A percentile compares a stretch with the other conserved stretches of the same genome.
Conservation (phyloP, 2,797 vertebrate genomes). For the Tenualosa ilisha region DNA sequence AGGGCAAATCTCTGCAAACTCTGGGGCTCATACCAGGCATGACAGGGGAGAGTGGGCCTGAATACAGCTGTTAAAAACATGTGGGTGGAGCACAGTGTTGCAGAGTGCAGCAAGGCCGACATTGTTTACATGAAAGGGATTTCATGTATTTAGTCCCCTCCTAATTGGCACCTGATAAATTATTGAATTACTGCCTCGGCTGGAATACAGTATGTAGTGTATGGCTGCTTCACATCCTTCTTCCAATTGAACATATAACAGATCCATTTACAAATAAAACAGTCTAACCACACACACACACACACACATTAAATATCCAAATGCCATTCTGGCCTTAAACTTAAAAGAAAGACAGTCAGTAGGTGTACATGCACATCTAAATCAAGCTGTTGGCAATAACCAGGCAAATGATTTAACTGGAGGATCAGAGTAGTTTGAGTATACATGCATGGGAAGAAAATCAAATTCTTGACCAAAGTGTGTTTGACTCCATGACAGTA, state of each 20-base stretch:
- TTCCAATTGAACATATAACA: not conserved
- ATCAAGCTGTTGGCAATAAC: too few relatives aligned
- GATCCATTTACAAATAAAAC: not conserved
- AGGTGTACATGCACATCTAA: too few relatives aligned
- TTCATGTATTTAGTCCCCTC: not conserved
- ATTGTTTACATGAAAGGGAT: not conserved
- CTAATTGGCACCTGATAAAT: not conserved
- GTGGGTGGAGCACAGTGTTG: not conserved
- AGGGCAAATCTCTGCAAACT: slow-evolving; percentile 17
- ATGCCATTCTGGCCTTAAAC: not conserved
- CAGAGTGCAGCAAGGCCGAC: not conserved
- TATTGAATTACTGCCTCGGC: not conserved
- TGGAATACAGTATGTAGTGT: not conserved
- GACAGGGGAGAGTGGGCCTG: not conserved
- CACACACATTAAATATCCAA: not conserved
- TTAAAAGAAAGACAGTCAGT: not conserved
- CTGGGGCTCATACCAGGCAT: not conserved
- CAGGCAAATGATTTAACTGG: too few relatives aligned
- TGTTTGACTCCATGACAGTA: too few relatives aligned
- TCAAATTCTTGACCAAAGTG: too few relatives aligned
- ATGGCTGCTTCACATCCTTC: not conserved
- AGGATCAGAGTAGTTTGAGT: too few relatives aligned
- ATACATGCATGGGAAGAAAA: too few relatives aligned
- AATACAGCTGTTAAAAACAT: not conserved
- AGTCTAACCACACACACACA: not conserved